These are phyloP conservation scores for Mormyrops attenuatus DNA, from an alignment of 2,797 vertebrate species.

Conservation along the genomic window DNA sequence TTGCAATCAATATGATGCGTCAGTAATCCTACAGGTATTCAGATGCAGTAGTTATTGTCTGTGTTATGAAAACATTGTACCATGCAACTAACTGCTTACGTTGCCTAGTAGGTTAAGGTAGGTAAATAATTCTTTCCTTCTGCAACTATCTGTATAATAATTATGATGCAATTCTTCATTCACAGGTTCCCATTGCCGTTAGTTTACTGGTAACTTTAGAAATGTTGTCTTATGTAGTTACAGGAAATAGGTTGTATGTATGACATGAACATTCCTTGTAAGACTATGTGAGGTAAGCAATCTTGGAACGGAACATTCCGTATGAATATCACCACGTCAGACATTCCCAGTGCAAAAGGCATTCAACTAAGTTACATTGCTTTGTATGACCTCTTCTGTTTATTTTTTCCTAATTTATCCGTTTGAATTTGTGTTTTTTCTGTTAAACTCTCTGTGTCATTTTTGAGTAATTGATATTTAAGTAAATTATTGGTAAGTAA, in stretches of 20 bases:
- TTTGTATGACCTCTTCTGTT: not conserved
- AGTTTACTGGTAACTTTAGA: not conserved
- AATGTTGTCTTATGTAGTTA: not conserved
- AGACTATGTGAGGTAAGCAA: not conserved
- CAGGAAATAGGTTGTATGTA: not conserved
- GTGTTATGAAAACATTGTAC: not conserved
- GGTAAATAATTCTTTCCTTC: not conserved
- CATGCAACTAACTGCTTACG: not conserved
- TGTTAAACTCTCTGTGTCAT: not conserved
- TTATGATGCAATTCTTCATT: not conserved
- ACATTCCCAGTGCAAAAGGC: not conserved
- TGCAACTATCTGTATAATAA: not conserved
- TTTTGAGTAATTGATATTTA: not conserved
- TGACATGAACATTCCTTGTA: not conserved
- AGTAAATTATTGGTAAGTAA: not conserved
- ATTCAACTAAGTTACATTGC: not conserved
- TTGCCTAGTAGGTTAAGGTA: not conserved
- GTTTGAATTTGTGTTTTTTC: not conserved
- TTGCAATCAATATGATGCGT: constrained; percentile 3
- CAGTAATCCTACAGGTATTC: constrained; percentile 21
- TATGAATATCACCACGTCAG: not conserved
- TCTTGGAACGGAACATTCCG: not conserved
- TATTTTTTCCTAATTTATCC: not conserved
- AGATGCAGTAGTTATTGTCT: not conserved
- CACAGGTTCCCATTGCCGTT: not conserved